These are phyloP conservation scores for Lampris megalopsis DNA, from an alignment of 2,113 vertebrate species.

Conservation along the genomic window DNA sequence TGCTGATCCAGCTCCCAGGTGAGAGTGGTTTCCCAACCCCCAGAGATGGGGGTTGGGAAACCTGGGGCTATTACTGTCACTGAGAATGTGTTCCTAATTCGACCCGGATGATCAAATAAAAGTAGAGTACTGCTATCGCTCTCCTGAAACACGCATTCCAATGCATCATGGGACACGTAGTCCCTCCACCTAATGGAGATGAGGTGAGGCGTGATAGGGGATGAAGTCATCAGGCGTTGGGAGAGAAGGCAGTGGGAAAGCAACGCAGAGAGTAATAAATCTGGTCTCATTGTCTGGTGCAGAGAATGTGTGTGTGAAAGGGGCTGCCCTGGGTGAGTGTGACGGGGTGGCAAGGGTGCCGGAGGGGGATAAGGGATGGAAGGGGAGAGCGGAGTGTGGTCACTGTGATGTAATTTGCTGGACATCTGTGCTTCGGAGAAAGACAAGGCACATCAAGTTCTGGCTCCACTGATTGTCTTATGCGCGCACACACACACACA, in stretches of 20 bases:
- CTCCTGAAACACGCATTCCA: slow-evolving; percentile 50
- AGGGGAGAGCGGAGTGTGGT: slow-evolving; percentile 68
- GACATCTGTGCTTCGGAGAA: slow-evolving; percentile 78
- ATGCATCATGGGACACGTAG: slow-evolving; percentile 39
- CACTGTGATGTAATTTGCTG: slow-evolving; percentile 75
- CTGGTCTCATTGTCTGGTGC: slow-evolving; percentile 57
- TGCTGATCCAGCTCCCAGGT: no score
- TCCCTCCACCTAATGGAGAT: slow-evolving; percentile 59
- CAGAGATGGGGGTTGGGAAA: no score
- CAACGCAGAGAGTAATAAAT: slow-evolving; percentile 52
- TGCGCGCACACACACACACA: slow-evolving; percentile 29
- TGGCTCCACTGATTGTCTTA: slow-evolving; percentile 39
- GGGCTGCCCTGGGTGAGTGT: slow-evolving; percentile 41
- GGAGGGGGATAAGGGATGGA: slow-evolving; percentile 45
- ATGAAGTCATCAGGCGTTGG: slow-evolving; percentile 56
- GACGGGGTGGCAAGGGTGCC: slow-evolving; percentile 37
- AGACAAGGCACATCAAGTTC: slow-evolving; percentile 67
- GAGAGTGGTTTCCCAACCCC: no score
- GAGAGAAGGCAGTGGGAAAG: slow-evolving; percentile 55
- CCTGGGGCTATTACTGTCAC: slow-evolving; percentile 6
- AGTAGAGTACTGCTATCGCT: slow-evolving; percentile 41
- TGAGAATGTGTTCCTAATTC: slow-evolving; percentile 37
- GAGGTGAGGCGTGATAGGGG: slow-evolving; percentile 64
- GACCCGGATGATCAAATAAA: slow-evolving; percentile 43
- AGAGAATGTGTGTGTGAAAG: slow-evolving; percentile 48